phyloP scores from a whole-genome alignment of 2,113 vertebrate genomes.

The Marmota monax region DNA sequence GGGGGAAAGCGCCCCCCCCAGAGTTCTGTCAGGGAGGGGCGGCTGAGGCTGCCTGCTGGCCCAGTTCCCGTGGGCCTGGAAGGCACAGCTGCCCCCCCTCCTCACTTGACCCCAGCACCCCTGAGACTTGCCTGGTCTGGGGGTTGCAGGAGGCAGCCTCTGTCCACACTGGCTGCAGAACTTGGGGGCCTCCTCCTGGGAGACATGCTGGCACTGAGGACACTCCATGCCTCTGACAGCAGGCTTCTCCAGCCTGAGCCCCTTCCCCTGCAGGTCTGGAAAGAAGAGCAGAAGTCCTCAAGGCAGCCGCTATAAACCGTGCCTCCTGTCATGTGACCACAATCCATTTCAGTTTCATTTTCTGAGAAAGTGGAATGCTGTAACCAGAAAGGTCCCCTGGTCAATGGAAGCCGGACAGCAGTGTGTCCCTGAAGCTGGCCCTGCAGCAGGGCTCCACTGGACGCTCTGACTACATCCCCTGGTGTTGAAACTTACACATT shows the following conservation, averaged over 20 bases:
- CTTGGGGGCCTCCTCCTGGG: constrained; percentile 75
- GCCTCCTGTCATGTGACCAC: neutral
- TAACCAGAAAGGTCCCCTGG: fast-evolving
- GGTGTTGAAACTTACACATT: no score
- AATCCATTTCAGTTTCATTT: constrained; percentile 45
- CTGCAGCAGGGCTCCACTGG: no score
- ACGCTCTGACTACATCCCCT: no score
- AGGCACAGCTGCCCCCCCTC: no score
- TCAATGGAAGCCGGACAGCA: neutral
- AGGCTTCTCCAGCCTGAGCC: fast-evolving
- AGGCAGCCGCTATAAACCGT: fast-evolving
- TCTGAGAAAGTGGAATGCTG: neutral
- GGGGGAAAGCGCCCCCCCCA: no score
- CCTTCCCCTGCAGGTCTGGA: fast-evolving
- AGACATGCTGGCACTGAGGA: neutral
- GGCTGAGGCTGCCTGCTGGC: no score
- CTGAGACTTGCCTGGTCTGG: constrained; percentile 63
- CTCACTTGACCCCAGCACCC: neutral
- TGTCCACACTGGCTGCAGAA: constrained; percentile 88
- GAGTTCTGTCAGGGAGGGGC: no score
- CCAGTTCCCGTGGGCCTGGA: no score
- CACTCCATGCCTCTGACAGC: constrained; percentile 85
- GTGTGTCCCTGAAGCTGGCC: neutral
- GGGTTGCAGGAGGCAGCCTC: neutral
- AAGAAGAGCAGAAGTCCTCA: fast-evolving